Evolutionary conservation across 2,888 invertebrate species (phyloP).

Genomic region (Lathronympha strigana): DNA sequence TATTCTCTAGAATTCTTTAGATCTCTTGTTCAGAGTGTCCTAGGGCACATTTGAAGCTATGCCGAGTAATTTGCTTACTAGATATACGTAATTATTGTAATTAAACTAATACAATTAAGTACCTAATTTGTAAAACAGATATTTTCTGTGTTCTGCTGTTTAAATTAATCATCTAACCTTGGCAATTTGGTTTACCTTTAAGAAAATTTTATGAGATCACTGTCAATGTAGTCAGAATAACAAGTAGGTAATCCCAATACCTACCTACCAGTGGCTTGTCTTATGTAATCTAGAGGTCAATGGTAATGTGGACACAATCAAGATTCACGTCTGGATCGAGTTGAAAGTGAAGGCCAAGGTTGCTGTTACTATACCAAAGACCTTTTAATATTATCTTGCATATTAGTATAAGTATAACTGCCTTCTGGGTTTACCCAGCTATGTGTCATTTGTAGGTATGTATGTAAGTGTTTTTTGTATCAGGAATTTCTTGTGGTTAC

Average conservation of each 20-base stretch:
- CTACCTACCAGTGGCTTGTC: neutral
- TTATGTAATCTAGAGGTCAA: conserved; percentile 19
- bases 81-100: too few relatives aligned
- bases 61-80: too few relatives aligned
- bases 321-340: conserved; percentile 29
- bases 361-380: conserved; percentile 5
- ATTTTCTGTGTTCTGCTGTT: neutral
- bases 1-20: too few relatives aligned
- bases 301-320: conserved; percentile 4
- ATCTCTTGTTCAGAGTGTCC: too few relatives aligned
- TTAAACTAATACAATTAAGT: too few relatives aligned
- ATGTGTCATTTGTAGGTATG: too few relatives aligned
- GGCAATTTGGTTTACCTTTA: neutral
- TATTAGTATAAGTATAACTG: too few relatives aligned
- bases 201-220: conserved; percentile 22
- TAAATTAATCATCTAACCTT: neutral
- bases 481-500: too few relatives aligned
- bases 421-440: too few relatives aligned
- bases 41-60: too few relatives aligned
- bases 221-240: conserved; percentile 20
- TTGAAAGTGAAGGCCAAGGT: conserved; percentile 22
- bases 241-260: conserved; percentile 1
- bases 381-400: too few relatives aligned
- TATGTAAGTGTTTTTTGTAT: too few relatives aligned
- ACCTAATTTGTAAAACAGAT: neutral